Conservation (phyloP, 2,797 vertebrate species). For the Amblyraja radiata region DNA sequence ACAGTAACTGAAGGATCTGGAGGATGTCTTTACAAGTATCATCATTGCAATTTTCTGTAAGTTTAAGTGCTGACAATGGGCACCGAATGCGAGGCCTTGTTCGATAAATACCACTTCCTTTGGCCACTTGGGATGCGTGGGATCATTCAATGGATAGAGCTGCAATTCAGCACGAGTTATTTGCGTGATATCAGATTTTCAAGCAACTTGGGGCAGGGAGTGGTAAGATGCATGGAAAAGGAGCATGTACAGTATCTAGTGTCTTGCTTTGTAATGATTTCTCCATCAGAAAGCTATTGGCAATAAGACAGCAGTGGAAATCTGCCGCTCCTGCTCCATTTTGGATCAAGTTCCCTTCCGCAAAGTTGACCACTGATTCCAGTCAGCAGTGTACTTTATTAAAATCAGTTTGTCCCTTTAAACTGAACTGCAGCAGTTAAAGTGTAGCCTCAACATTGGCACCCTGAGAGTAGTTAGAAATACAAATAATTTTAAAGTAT, state of each 20-base stretch:
- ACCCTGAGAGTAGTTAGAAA: neutral
- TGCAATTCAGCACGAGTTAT: neutral
- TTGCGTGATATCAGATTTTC: slow-evolving; percentile 5
- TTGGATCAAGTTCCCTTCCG: neutral
- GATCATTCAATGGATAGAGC: neutral
- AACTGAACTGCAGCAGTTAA: neutral
- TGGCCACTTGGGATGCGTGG: neutral
- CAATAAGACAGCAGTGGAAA: neutral
- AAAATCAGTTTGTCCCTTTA: neutral
- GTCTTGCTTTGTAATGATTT: neutral
- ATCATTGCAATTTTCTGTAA: neutral
- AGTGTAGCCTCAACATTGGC: no score
- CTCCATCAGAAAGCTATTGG: neutral
- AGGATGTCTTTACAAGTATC: slow-evolving; percentile 39
- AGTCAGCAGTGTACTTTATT: neutral
- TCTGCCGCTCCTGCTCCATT: neutral
- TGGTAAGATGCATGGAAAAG: neutral
- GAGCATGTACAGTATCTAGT: neutral
- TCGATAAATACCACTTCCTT: slow-evolving; percentile 13
- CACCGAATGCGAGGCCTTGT: neutral
- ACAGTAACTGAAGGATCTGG: slow-evolving; percentile 64
- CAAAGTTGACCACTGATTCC: neutral
- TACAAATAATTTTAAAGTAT: neutral
- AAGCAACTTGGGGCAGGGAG: neutral
- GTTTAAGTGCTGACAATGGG: neutral